Conservation (phyloP, 2,888 invertebrate genomes). For the Andrena chrysosceles region DNA sequence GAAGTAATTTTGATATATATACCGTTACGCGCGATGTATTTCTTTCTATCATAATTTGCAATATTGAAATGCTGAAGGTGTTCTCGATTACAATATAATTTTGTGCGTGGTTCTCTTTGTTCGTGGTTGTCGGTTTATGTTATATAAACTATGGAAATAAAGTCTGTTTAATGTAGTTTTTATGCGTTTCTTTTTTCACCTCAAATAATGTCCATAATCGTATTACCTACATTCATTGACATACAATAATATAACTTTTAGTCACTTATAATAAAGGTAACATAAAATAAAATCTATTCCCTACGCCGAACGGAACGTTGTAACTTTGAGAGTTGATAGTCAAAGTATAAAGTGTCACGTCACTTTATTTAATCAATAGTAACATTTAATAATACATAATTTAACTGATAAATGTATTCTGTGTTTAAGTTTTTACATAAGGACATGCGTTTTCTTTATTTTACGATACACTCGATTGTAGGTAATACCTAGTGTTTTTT, state of each 20-base stretch:
- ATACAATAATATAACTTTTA: no score
- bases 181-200: slow-evolving; percentile 31
- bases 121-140: background rate
- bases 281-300: slow-evolving; percentile 10
- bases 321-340: slow-evolving; percentile 74
- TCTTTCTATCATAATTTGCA: background rate
- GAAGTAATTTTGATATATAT: background rate
- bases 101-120: background rate
- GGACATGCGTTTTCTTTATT: slow-evolving; percentile 81
- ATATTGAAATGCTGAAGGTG: slow-evolving; percentile 1
- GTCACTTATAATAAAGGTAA: background rate
- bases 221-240: slow-evolving; percentile 27
- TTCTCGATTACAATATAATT: background rate
- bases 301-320: slow-evolving; percentile 18
- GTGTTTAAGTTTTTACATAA: slow-evolving; percentile 82
- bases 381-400: slow-evolving; percentile 85
- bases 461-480: slow-evolving; percentile 83
- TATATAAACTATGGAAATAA: slow-evolving; percentile 36
- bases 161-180: slow-evolving; percentile 32
- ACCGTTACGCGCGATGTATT: background rate
- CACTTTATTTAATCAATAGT: slow-evolving; percentile 84
- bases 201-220: slow-evolving; percentile 12
- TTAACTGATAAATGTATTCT: slow-evolving; percentile 83
- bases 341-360: slow-evolving; percentile 81
- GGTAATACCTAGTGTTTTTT: slow-evolving; percentile 76